Evolutionary conservation across 2,797 vertebrate species (phyloP), one percentile per base, ranked within the genome.

Genomic region (Pipistrellus kuhlii): DNA sequence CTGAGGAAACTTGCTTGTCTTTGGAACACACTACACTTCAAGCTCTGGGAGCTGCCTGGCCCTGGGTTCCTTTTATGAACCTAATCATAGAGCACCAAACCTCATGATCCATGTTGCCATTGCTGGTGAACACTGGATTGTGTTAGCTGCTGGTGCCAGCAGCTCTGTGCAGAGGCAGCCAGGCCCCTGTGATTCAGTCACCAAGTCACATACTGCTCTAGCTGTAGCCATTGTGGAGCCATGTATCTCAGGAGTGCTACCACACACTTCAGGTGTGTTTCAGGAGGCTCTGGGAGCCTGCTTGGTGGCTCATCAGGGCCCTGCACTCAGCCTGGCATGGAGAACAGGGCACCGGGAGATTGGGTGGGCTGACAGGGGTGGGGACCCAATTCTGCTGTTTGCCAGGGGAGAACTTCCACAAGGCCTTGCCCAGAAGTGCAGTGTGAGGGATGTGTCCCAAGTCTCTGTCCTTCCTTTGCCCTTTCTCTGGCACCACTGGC

Each of bases 261-360:
- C 0, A 5, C 17, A 30, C 0, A 1, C 55, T 57, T 38, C 1
- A 8, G 25, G 32, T 4, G 0, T 77, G 59, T 64, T 35, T n/a
- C 6, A 15, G n/a, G 75, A 57, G 15, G 13, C 86, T 66, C 66
- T 0, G 6, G 75, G 57, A 83, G 30, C 62, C 21, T 0, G 2
- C 1, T 5, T 4, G 18, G 2, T 44, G 1, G 75, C 84, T 53
- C 6, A 0, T 2, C 3, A 8, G 75, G 44, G 17, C 27, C 13
- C 25, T 51, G 64, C 25, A 27, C 27, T n/a, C 25, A 57, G 3
- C 4, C 0, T 17, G 18, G 23, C 9, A 3, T 32, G 2, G 38
- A n/a, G 30, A 23, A 10, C 2, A 30, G 44, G 27, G 25, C 2
- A 2, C n/a, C 20, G 1, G 35, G 32, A 0, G 0, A 66, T 13